These are phyloP conservation scores for Procambarus clarkii DNA, from an alignment of 1,140 invertebrate species.

Conservation along the genomic window DNA sequence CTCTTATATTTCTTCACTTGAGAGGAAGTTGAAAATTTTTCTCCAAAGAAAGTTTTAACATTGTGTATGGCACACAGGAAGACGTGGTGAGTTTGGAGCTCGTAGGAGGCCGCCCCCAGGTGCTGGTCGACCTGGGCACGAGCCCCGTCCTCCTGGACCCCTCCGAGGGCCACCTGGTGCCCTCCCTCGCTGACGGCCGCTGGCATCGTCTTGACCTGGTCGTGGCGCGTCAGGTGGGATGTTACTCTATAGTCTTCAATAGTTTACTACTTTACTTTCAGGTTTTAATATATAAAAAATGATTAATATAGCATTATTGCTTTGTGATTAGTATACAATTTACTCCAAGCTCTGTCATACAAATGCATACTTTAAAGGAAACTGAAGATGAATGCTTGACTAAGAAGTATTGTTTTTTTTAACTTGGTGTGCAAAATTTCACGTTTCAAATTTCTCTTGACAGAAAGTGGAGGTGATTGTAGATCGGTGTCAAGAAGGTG, in stretches of 20 bases:
- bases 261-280: no score
- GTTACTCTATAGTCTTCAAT: no score
- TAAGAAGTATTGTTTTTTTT: not conserved
- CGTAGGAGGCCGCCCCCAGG: slow-evolving; percentile 24
- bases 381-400: no score
- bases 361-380: no score
- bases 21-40: no score
- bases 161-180: not conserved
- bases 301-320: no score
- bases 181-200: slow-evolving; percentile 30
- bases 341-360: no score
- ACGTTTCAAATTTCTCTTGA: not conserved
- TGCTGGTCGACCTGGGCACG: slow-evolving; percentile 46
- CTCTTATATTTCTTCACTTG: no score
- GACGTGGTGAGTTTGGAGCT: slow-evolving; percentile 51
- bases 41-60: no score
- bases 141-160: slow-evolving; percentile 20
- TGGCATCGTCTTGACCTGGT: slow-evolving; percentile 63
- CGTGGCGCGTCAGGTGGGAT: slow-evolving; percentile 17
- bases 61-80: slow-evolving; percentile 12
- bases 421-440: not conserved
- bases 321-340: no score
- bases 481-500: slow-evolving; percentile 32
- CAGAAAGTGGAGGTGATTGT: slow-evolving; percentile 57
- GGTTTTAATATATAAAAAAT: no score